Base-by-base conservation (phyloP, 2,888 invertebrate species). In the Mythimna ferrago region DNA sequence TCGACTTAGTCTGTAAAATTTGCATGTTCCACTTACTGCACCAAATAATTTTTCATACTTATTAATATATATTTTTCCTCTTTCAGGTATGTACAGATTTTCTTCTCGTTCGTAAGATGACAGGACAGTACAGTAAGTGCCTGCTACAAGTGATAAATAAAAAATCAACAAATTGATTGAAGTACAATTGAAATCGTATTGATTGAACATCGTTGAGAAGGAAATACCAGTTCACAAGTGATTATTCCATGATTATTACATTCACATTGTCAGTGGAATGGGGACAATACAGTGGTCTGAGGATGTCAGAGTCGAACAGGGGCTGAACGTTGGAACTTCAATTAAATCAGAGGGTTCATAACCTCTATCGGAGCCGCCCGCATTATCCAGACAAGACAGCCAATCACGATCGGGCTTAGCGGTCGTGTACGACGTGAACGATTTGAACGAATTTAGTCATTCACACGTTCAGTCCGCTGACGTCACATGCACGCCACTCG, bases 311-410 rank as follows among this genome's bases (percentile, higher is more conserved):
- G 66, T 58, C 66, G 69, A 77, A 76, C 79, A 86, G 86, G 87
- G 89, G 89, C 88, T 89, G 89, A 74, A 78, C 81, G 74, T 90
- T 92, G 93, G 92, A 92, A 93, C 91, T 93, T 94, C 94, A 94
- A 95, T 95, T 94, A 95, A 94, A 94, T 92, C 94, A 90, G 93
- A 91, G 93, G 92, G 94, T 93, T 92, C 93, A 93, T 93, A 93
- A 92, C 93, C 92, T 92, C 89, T 86, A 90, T 88, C 84, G 88
- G 80, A 78, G 89, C 93, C 94, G 90, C 95, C 95, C 95, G 95
- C 94, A 95, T 95, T 92, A 92, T 92, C 87, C 89, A 89, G 89
- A 89, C 91, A 91, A 87, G 89, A 88, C 89, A 91, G 88, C 93
- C 94, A 94, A 94, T 94, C 93, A 94, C 89, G 87, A 81, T 80